These are phyloP conservation scores for Maniola jurtina DNA, from an alignment of 1,140 invertebrate genomes.

Conservation along the genomic window DNA sequence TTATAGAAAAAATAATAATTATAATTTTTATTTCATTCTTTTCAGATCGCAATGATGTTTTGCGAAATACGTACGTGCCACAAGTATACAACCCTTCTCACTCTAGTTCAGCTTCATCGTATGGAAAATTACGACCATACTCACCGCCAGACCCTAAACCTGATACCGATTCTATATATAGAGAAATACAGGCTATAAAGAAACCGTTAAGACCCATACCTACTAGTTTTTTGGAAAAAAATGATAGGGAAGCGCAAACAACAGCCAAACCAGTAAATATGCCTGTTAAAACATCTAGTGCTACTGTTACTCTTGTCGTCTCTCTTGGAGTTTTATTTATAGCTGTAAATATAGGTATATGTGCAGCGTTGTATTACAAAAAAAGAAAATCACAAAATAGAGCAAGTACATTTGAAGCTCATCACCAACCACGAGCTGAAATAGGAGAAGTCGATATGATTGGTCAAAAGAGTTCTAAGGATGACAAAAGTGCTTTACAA, in stretches of 20 bases:
- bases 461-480: slow-evolving; percentile 68
- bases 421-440: slow-evolving; percentile 56
- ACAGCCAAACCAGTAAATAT: slow-evolving; percentile 50
- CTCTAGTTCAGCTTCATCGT: slow-evolving; percentile 42
- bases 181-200: slow-evolving; percentile 67
- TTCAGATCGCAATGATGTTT: slow-evolving; percentile 42
- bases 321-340: slow-evolving; percentile 89
- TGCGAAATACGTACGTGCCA: slow-evolving; percentile 49
- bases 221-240: slow-evolving; percentile 58
- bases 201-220: slow-evolving; percentile 55
- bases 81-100: slow-evolving; percentile 41
- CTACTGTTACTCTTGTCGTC: slow-evolving; percentile 85
- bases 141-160: slow-evolving; percentile 45
- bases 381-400: slow-evolving; percentile 80
- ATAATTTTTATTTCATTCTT: slow-evolving; percentile 10
- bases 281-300: slow-evolving; percentile 71
- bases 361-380: slow-evolving; percentile 88
- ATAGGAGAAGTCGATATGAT: slow-evolving; percentile 67
- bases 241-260: slow-evolving; percentile 51
- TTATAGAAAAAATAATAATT: too few relatives aligned
- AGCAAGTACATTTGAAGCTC: slow-evolving; percentile 75
- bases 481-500: slow-evolving; percentile 64
- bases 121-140: slow-evolving; percentile 57
- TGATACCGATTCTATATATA: slow-evolving; percentile 60
- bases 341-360: slow-evolving; percentile 89